phyloP scores from a whole-genome alignment of 2,113 vertebrate species.

The Diadophis punctatus region DNA sequence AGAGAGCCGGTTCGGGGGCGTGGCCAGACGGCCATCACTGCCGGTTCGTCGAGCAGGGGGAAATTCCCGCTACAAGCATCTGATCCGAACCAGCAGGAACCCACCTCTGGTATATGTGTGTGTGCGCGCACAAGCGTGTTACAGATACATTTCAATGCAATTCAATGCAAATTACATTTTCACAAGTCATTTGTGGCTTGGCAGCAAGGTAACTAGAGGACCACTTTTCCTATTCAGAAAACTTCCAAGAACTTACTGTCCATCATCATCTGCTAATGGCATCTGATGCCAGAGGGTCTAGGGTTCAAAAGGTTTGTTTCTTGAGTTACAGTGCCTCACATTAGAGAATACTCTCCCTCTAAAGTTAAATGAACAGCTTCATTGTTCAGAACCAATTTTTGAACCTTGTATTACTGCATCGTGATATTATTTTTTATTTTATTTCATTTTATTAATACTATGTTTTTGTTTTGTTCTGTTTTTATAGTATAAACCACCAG shows the following conservation, averaged over 20 bases:
- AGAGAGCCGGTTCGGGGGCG: no score
- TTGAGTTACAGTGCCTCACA: not conserved
- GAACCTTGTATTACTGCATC: not conserved
- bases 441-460: not conserved
- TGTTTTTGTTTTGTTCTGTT: not conserved
- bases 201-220: not conserved
- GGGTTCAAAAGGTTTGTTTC: not conserved
- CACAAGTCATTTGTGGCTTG: not conserved
- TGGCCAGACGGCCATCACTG: no score
- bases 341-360: not conserved
- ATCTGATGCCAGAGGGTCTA: not conserved
- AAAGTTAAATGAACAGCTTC: not conserved
- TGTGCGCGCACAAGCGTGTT: not conserved
- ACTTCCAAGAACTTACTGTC: not conserved
- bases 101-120: no score
- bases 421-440: not conserved
- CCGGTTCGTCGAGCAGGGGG: no score
- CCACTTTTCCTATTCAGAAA: not conserved
- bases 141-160: not conserved
- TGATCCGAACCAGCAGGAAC: no score
- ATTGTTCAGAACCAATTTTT: not conserved
- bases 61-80: no score
- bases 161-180: not conserved
- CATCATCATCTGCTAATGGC: not conserved
- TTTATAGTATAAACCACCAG: not conserved